Conservation (phyloP, 2,113 vertebrate genomes). For the Ornithorhynchus anatinus region DNA sequence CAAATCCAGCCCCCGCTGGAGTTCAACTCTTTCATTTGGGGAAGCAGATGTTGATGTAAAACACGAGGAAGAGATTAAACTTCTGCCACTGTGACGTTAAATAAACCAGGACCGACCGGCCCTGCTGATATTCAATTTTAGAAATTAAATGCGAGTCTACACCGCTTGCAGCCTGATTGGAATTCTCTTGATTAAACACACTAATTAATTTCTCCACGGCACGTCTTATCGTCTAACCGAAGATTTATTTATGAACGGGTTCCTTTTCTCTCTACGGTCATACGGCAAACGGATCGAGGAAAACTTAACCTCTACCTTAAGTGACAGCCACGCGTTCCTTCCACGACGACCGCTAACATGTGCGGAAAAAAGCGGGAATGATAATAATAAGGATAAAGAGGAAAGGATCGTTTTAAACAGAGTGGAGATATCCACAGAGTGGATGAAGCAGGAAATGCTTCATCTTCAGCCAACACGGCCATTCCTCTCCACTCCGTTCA, state of each 20-base stretch:
- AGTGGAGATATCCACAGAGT: no score
- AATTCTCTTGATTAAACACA: constrained; percentile 57
- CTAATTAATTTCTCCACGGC: constrained; percentile 56
- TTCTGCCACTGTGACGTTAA: constrained; percentile 14
- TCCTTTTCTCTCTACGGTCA: constrained; percentile 32
- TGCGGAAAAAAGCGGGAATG: no score
- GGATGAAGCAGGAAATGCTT: no score
- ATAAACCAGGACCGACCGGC: constrained; percentile 32
- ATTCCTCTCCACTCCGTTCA: no score
- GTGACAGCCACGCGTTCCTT: no score
- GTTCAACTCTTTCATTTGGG: constrained; percentile 15
- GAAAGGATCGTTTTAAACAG: no score
- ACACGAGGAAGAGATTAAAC: constrained; percentile 24
- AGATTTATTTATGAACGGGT: constrained; percentile 36
- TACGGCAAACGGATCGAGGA: no score
- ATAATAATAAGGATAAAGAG: no score
- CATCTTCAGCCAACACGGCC: no score
- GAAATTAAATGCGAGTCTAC: constrained; percentile 49
- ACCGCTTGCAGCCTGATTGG: constrained; percentile 40
- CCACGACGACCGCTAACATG: no score
- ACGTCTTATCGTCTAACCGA: constrained; percentile 51
- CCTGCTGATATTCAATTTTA: constrained; percentile 45
- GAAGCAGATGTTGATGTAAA: constrained; percentile 39
- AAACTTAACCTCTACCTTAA: no score
- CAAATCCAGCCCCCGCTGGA: constrained; percentile 20